phyloP scores from a whole-genome alignment of 30 jellyfish, hydroid and myxozoan species.

The Calvadosia cruxmelitensis region DNA sequence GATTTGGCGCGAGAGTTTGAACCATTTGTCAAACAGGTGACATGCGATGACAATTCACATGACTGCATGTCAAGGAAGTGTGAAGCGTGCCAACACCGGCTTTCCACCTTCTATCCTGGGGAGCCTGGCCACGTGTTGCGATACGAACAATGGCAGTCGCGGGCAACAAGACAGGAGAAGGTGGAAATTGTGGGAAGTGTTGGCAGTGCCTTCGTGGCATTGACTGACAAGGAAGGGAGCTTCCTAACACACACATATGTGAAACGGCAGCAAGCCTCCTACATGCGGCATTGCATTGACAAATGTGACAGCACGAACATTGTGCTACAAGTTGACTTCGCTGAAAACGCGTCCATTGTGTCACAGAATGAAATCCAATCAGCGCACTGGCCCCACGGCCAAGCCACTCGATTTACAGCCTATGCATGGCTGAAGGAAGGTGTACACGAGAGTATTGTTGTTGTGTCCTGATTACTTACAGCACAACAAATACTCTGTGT shows the following conservation, averaged over 20 bases:
- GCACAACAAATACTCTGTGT: constrained; percentile 37
- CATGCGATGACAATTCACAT: neutral
- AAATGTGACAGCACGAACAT: constrained; percentile 36
- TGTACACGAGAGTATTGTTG: constrained; percentile 30
- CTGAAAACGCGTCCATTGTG: constrained; percentile 30
- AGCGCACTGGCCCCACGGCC: constrained; percentile 50
- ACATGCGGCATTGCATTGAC: constrained; percentile 6
- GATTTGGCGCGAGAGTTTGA: neutral
- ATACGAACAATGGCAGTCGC: constrained; percentile 17
- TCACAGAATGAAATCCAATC: constrained; percentile 53
- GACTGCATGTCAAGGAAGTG: constrained; percentile 19
- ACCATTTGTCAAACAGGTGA: neutral
- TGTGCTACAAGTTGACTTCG: constrained; percentile 34
- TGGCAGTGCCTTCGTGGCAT: constrained; percentile 8
- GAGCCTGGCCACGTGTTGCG: neutral
- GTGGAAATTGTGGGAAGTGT: constrained; percentile 11
- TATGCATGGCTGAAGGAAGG: constrained; percentile 32
- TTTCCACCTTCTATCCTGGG: neutral
- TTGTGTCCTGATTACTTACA: constrained; percentile 26
- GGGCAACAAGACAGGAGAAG: neutral
- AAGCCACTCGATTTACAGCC: constrained; percentile 41
- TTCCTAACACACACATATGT: constrained; percentile 24
- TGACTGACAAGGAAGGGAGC: constrained; percentile 3
- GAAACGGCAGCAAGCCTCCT: constrained; percentile 34
- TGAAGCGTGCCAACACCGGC: neutral